These are phyloP conservation scores for Papilio machaon DNA, from an alignment of 1,140 invertebrate species.

Conservation along the genomic window DNA sequence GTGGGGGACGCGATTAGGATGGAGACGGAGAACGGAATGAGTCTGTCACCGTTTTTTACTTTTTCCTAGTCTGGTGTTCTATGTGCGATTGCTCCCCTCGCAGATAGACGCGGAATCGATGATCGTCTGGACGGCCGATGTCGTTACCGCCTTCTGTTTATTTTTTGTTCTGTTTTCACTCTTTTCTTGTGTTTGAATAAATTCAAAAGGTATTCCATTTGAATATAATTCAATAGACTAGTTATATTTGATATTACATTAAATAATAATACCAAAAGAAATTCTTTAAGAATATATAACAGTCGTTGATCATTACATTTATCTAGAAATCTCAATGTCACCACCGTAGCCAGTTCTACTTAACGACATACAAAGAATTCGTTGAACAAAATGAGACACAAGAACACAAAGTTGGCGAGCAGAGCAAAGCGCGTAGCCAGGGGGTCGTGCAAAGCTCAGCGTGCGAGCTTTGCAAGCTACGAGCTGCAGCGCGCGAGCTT, in stretches of 20 bases:
- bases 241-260: neutral
- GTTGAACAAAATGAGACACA: neutral
- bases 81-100: slow-evolving; percentile 47
- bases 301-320: neutral
- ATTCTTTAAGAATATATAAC: neutral
- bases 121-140: slow-evolving; percentile 46
- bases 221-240: slow-evolving; percentile 13
- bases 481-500: slow-evolving; percentile 15
- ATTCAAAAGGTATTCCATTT: neutral
- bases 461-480: slow-evolving; percentile 24
- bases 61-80: slow-evolving; percentile 76
- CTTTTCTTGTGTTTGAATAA: slow-evolving; percentile 21
- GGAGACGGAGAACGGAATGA: slow-evolving; percentile 73
- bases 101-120: slow-evolving; percentile 67
- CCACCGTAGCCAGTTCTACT: neutral
- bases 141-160: slow-evolving; percentile 24
- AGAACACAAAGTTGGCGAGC: slow-evolving; percentile 3
- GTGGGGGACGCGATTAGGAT: slow-evolving; percentile 79
- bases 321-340: slow-evolving; percentile 1
- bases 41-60: slow-evolving; percentile 76
- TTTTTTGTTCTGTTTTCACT: slow-evolving; percentile 23
- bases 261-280: neutral
- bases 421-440: neutral
- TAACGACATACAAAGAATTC: neutral
- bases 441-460: slow-evolving; percentile 27